phyloP scores from a whole-genome alignment of 2,797 vertebrate species.

The Spinus pinus region DNA sequence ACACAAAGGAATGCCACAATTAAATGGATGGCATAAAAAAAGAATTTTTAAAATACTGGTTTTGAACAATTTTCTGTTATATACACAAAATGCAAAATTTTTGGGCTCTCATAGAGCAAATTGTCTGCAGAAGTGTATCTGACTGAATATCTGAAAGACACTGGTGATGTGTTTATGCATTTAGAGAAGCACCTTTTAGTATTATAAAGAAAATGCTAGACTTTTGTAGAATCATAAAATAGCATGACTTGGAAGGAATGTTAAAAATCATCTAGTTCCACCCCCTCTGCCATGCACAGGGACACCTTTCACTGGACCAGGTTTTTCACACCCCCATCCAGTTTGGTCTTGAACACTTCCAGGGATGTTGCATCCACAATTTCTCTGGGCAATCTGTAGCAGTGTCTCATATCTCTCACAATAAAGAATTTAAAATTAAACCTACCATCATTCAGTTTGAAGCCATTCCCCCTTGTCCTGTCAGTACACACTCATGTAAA shows the following conservation, averaged over 20 bases:
- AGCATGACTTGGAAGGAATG: not conserved
- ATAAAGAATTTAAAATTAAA: not conserved
- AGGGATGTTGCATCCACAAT: not conserved
- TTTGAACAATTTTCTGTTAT: not conserved
- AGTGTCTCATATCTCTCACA: not conserved
- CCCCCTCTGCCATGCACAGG: rapidly evolving
- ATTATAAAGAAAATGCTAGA: not conserved
- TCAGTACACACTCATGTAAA: not conserved
- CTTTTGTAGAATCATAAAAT: not conserved
- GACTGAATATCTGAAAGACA: not conserved
- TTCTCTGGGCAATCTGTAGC: not conserved
- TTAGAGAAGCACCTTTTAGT: not conserved
- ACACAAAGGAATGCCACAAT: not conserved
- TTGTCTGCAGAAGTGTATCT: not conserved
- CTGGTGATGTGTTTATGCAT: not conserved
- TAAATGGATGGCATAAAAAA: not conserved
- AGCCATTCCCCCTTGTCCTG: not conserved
- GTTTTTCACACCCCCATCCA: not conserved
- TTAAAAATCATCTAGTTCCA: not conserved
- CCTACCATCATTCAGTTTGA: not conserved
- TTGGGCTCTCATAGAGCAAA: not conserved
- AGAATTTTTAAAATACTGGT: not conserved
- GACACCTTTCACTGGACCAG: not conserved
- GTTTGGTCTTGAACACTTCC: not conserved
- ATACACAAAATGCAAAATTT: not conserved